phyloP scores from a whole-genome alignment of 2,113 vertebrate genomes.

The Castor canadensis region DNA sequence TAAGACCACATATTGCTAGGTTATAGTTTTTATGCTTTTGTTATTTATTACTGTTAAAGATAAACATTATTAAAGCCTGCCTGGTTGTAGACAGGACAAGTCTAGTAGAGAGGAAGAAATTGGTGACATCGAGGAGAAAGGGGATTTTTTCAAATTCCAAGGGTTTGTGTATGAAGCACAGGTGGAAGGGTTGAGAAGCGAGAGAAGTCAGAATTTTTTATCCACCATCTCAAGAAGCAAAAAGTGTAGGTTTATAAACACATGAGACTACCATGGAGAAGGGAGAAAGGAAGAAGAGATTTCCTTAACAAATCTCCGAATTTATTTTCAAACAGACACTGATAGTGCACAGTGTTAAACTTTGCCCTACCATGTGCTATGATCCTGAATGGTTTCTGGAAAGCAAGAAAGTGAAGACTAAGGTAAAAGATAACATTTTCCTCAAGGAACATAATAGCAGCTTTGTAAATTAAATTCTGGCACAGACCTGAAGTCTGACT shows the following conservation, averaged over 20 bases:
- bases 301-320: neutral
- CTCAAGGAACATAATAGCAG: neutral
- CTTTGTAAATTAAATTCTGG: neutral
- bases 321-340: slow-evolving; percentile 8
- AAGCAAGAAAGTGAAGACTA: neutral
- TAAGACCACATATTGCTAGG: neutral
- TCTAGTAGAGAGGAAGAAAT: neutral
- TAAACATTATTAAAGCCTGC: neutral
- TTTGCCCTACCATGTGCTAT: neutral
- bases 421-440: neutral
- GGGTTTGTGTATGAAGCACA: neutral
- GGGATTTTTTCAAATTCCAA: neutral
- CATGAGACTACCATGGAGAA: neutral
- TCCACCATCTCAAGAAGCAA: neutral
- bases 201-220: neutral
- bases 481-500: neutral
- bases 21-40: neutral
- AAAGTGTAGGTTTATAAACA: neutral
- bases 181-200: neutral
- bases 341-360: neutral
- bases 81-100: neutral
- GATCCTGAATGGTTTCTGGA: neutral
- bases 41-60: neutral
- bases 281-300: neutral
- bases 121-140: neutral